Base-by-base conservation (phyloP, 2,888 invertebrate genomes). In the Sphaeridia pumilis region DNA sequence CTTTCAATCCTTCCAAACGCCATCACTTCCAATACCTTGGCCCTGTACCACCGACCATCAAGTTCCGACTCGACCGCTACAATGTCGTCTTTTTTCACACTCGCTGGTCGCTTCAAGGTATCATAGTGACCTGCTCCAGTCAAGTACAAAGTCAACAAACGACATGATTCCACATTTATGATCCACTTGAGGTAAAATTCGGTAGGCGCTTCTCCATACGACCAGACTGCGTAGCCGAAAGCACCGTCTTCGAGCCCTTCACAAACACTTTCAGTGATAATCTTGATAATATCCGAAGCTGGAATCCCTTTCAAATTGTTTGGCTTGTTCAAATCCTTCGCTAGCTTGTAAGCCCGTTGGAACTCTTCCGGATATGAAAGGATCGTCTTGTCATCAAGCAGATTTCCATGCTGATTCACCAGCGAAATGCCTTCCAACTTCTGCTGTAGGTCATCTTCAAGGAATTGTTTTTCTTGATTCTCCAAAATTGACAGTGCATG, bases 171-270 rank as follows among this genome's bases (percentile, higher is more conserved):
- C 10, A 51, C 21, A 17, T 51, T 42, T 26, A 45, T 51, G 4
- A 21, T 24, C 51, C 51, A 51, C n/a, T 51, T 51, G 2, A 51
- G 14, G 20, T 46, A 46, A 43, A 51, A 51, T 7, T 14, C 27
- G 17, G 20, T 24, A 2, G 46, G 46, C 2, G 27, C 24, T 22
- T 20, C 17, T 25, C 51, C 51, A 46, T 51, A 51, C 17, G 51
- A 46, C 45, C 45, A 51, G 2, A 45, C 27, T 22, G 51, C 51
- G 20, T 38, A 14, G 5, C 38, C 38, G 5, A 5, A 5, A 20
- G 12, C 38, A 12, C 38, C 38, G 17, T 17, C 38, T 5, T 5
- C 38, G 20, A 38, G 31, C 31, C 14, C 31, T 31, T n/a, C n/a
- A n/a, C n/a, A n/a, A n/a, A n/a, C n/a, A n/a, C n/a, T n/a, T n/a